Evolutionary conservation across 2,113 vertebrate species (phyloP).

Genomic region (Phylloscopus trochilus): DNA sequence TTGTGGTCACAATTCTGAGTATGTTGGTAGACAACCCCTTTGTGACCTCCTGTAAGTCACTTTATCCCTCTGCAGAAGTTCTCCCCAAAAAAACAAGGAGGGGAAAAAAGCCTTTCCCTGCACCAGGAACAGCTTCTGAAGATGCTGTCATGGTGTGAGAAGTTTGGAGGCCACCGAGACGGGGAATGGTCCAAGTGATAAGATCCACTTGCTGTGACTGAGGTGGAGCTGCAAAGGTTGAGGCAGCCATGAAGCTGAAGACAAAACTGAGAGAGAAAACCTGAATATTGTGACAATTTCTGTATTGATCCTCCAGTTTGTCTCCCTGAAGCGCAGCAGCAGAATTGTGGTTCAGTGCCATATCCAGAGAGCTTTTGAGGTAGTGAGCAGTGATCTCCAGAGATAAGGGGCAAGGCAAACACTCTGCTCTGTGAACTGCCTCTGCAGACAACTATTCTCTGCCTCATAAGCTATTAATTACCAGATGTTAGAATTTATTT

Average conservation of each 20-base stretch:
- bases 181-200: rapidly evolving
- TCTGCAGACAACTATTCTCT: background rate
- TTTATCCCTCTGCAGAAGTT: background rate
- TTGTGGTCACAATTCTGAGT: background rate
- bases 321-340: background rate
- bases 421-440: background rate
- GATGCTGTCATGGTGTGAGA: background rate
- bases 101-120: rapidly evolving
- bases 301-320: background rate
- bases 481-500: background rate
- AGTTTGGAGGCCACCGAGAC: background rate
- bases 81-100: background rate
- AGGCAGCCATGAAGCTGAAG: rapidly evolving
- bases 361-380: background rate
- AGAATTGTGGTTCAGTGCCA: background rate
- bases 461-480: constrained; percentile 18
- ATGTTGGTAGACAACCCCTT: background rate
- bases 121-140: background rate
- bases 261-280: background rate
- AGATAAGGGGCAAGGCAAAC: background rate
- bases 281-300: background rate
- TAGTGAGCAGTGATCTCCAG: background rate
- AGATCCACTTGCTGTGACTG: background rate
- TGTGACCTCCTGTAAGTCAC: background rate
- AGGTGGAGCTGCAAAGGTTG: background rate